These are phyloP conservation scores for Papilio helenus DNA, from an alignment of 1,140 invertebrate genomes.

Conservation along the genomic window DNA sequence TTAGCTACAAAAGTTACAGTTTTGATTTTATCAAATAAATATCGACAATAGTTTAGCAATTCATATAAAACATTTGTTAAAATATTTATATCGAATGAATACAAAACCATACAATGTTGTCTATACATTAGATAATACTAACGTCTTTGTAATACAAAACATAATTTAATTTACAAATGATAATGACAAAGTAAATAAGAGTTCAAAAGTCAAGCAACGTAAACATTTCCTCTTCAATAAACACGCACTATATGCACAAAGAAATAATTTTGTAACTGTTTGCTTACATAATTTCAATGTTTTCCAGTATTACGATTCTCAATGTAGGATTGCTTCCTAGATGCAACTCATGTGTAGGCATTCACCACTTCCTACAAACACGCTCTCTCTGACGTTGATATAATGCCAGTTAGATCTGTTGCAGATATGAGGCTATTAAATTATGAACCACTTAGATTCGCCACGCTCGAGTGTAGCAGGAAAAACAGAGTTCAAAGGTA, in stretches of 20 bases:
- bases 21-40: background rate
- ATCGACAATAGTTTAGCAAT: background rate
- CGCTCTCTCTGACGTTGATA: constrained; percentile 53
- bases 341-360: constrained; percentile 48
- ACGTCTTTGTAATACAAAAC: constrained; percentile 12
- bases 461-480: constrained; percentile 27
- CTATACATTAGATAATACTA: background rate
- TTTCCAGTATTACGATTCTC: constrained; percentile 39
- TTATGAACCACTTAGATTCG: constrained; percentile 44
- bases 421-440: constrained; percentile 52
- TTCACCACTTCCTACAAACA: constrained; percentile 58
- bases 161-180: constrained; percentile 37
- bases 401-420: constrained; percentile 53
- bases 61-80: background rate
- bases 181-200: constrained; percentile 26
- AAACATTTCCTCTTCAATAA: constrained; percentile 39
- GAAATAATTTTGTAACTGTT: constrained; percentile 37
- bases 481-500: constrained; percentile 41
- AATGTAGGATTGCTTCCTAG: constrained; percentile 47
- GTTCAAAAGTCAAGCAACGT: constrained; percentile 27
- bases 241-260: constrained; percentile 31
- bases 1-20: too few relatives aligned
- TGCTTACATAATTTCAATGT: constrained; percentile 39
- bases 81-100: background rate
- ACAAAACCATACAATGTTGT: background rate